These are phyloP conservation scores for Eutolmus rufibarbis DNA, from an alignment of 2,888 invertebrate species.

Conservation along the genomic window DNA sequence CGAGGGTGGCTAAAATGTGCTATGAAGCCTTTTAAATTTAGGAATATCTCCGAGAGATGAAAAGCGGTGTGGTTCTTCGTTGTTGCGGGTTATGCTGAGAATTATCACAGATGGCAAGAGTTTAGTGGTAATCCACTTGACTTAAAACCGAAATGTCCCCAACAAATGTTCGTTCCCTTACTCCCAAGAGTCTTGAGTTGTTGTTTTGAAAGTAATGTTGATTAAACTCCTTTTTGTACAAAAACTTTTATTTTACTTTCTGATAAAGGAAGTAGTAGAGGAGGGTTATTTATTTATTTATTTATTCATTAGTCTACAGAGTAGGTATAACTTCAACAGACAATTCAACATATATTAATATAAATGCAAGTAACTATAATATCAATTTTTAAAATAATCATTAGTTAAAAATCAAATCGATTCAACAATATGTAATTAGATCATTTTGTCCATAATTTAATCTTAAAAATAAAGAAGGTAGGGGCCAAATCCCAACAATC, in stretches of 20 bases:
- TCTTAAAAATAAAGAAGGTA: no score
- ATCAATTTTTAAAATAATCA: no score
- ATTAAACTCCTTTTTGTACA: not conserved
- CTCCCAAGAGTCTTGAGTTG: not conserved
- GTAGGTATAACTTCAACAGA: no score
- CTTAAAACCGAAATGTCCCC: not conserved
- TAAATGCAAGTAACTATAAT: no score
- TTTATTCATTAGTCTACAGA: no score
- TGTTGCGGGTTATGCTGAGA: not conserved
- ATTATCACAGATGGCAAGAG: not conserved
- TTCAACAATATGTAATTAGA: no score
- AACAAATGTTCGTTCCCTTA: not conserved
- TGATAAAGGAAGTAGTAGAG: no score
- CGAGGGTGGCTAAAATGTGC: not conserved
- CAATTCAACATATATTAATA: no score
- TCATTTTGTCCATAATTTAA: no score
- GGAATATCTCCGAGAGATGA: not conserved
- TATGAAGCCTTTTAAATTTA: not conserved
- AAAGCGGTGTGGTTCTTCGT: not conserved
- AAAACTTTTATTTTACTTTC: not conserved
- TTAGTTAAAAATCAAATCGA: no score
- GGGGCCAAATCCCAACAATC: no score
- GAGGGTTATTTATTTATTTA: no score
- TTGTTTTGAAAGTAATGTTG: not conserved
- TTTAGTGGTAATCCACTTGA: constrained; percentile 13